Base-by-base conservation (phyloP, 2,888 invertebrate genomes). In the Dyspetes luteomarginatus region DNA sequence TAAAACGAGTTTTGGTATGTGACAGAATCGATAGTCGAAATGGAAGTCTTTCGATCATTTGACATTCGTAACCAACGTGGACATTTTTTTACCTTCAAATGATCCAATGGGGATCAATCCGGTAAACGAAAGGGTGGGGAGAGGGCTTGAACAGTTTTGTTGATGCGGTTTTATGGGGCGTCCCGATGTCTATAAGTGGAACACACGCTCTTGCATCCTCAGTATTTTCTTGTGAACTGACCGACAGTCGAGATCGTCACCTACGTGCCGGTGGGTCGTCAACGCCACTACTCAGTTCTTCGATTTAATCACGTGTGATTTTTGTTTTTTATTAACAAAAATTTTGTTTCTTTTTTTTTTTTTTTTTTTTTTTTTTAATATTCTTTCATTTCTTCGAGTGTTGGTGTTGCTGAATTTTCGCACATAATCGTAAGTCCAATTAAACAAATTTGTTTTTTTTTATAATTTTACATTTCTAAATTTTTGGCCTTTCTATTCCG, bases 171-270 rank as follows among this genome's bases (percentile, higher is more conserved):
- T 88, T 85, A 86, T 85, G 87, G 88, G 88, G 86, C 86, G 85
- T 85, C 81, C 78, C 85, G 78, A 80, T 83, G 84, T 85, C 88
- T 88, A 90, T 91, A 92, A 92, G 91, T 92, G 87, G 91, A 87
- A 88, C 91, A 89, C 86, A 88, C 89, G 87, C 87, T 89, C 89
- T 85, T 90, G 86, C 87, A 88, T 89, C 90, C 79, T 88, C 84
- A 84, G 89, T 91, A 91, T 89, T 91, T 90, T 85, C 86, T 89
- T 84, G 89, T 88, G 86, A 89, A 89, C 91, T 86, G 85, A 85
- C 88, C 86, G 84, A 83, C 88, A 83, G 89, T 82, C 82, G 85
- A 86, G 90, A 89, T 84, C 88, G 69, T 79, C 73, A 74, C 74
- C 64, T 81, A 62, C 77, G 52, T 77, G 36, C 56, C 68, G 72